Evolutionary conservation across 2,797 vertebrate genomes (phyloP).

Genomic region (Syngnathus acus): DNA sequence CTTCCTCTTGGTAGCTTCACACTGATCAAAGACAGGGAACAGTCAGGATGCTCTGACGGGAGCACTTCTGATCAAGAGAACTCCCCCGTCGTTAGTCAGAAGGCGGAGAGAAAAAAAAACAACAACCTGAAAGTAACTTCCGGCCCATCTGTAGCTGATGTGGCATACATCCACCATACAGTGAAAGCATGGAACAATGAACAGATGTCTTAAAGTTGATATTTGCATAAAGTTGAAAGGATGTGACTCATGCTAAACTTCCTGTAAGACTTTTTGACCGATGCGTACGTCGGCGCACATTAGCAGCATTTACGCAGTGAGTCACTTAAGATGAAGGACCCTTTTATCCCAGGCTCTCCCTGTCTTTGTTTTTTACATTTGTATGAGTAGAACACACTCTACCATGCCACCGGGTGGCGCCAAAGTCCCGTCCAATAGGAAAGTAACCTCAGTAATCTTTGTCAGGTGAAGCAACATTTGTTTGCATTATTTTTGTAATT

Average conservation of each 20-base stretch:
- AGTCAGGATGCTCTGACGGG: constrained; percentile 44
- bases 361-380: not conserved
- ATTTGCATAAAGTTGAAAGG: constrained; percentile 20
- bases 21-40: constrained; percentile 42
- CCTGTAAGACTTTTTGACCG: constrained; percentile 12
- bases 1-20: constrained; percentile 23
- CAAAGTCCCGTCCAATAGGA: not conserved
- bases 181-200: constrained; percentile 24
- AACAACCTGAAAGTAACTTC: constrained; percentile 15
- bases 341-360: not conserved
- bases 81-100: constrained; percentile 16
- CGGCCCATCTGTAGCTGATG: constrained; percentile 35
- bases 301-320: constrained; percentile 19
- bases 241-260: constrained; percentile 26
- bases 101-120: constrained; percentile 7
- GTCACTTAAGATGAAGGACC: constrained; percentile 5
- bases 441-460: not conserved
- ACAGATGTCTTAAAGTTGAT: constrained; percentile 16
- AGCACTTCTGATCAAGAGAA: constrained; percentile 43
- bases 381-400: not conserved
- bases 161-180: constrained; percentile 30
- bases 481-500: no score
- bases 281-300: constrained; percentile 14
- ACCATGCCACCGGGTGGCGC: not conserved
- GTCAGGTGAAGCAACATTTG: no score